Evolutionary conservation across 1,140 invertebrate genomes (phyloP).

Genomic region (Heliconius himera): DNA sequence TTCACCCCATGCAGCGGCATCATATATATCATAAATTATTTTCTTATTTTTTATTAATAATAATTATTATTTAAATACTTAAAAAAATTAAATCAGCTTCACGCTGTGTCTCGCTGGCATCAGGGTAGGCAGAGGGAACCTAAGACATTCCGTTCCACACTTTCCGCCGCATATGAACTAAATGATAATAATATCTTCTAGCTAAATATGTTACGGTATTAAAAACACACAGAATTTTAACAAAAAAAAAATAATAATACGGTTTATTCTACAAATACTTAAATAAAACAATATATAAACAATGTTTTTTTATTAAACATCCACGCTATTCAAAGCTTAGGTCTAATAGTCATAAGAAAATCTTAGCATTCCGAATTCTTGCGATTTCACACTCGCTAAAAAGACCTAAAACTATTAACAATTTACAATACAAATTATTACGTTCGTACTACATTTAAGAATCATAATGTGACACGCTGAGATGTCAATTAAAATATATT

Average conservation of each 20-base stretch:
- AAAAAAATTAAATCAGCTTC: neutral
- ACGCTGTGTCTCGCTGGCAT: too few species aligned
- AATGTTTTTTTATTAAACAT: constrained; percentile 22
- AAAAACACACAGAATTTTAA: too few species aligned
- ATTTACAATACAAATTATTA: constrained; percentile 7
- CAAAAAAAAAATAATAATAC: neutral
- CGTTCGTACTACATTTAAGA: neutral
- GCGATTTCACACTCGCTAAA: neutral
- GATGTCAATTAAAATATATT: neutral
- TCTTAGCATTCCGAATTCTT: constrained; percentile 11
- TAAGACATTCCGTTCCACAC: neutral
- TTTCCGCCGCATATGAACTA: neutral
- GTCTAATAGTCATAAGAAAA: constrained; percentile 19
- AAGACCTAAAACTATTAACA: constrained; percentile 4
- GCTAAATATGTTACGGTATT: too few species aligned
- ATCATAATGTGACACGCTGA: neutral
- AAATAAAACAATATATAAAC: constrained; percentile 1
- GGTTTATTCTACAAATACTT: neutral
- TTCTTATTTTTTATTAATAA: too few species aligned
- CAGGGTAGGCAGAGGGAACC: neutral
- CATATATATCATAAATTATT: too few species aligned
- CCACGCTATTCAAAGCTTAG: constrained; percentile 16
- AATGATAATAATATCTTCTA: too few species aligned
- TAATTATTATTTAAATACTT: too few species aligned
- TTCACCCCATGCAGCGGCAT: too few species aligned